phyloP scores from a whole-genome alignment of 2,113 vertebrate genomes.

The Clarias macrocephalus region DNA sequence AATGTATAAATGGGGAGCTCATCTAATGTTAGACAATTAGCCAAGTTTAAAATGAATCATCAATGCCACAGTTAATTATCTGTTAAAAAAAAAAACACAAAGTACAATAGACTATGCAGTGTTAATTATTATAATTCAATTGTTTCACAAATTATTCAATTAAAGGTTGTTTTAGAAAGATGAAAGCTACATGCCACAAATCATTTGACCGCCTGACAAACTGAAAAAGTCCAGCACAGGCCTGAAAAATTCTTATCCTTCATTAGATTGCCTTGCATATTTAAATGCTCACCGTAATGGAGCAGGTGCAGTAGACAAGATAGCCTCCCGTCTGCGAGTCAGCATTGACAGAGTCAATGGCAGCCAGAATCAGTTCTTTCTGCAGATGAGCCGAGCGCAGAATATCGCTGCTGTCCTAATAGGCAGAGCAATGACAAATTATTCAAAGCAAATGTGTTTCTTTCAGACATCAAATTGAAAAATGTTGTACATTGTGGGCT shows the following conservation, averaged over 20 bases:
- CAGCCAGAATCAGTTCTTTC: constrained; percentile 90
- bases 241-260: background rate
- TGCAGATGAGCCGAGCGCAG: constrained; percentile 89
- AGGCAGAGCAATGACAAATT: background rate
- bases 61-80: background rate
- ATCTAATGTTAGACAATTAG: background rate
- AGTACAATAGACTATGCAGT: background rate
- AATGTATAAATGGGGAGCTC: background rate
- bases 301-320: constrained; percentile 95
- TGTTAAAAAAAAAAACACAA: background rate
- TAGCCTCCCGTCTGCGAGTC: constrained; percentile 86
- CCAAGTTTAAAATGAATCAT: background rate
- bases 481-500: background rate
- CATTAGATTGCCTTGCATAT: background rate
- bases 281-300: constrained; percentile 80
- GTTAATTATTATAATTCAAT: background rate
- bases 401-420: constrained; percentile 86
- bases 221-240: background rate
- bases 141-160: background rate
- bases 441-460: background rate
- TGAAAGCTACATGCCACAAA: background rate
- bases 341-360: constrained; percentile 91
- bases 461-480: background rate
- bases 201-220: background rate
- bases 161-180: background rate